A percentile compares a stretch with the other conserved stretches of the same genome.
phyloP scores from a whole-genome alignment of 2,797 vertebrate genomes.

The Dromococcyx pavoninus region DNA sequence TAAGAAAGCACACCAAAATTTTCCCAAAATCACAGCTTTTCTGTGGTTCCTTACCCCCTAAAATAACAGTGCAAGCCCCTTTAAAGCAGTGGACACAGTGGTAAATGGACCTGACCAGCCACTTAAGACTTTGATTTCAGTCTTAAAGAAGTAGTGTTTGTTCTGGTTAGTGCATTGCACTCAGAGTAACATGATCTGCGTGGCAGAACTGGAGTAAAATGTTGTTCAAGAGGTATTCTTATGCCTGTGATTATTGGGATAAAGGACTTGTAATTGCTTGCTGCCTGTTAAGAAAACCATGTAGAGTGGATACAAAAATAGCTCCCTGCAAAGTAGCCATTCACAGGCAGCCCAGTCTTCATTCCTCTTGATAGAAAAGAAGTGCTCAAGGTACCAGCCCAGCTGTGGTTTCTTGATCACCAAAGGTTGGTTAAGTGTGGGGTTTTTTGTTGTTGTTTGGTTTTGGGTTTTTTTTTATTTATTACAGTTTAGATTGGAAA shows the following conservation, averaged over 20 bases:
- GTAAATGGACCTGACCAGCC: neutral
- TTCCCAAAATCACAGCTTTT: neutral
- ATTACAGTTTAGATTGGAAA: neutral
- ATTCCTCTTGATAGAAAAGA: neutral
- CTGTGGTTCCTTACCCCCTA: neutral
- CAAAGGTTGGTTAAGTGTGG: neutral
- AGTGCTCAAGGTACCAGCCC: neutral
- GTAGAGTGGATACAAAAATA: neutral
- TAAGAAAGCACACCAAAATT: neutral
- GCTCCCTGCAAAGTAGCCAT: neutral
- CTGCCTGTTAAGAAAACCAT: neutral
- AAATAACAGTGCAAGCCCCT: neutral
- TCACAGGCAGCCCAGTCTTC: neutral
- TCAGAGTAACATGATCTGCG: rapidly evolving
- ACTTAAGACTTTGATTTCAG: neutral
- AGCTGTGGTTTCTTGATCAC: neutral
- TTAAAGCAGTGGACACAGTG: neutral
- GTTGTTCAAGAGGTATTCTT: neutral
- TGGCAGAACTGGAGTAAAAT: neutral
- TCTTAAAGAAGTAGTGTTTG: neutral
- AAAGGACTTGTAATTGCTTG: constrained; percentile 5
- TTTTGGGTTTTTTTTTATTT: neutral
- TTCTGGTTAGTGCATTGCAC: neutral
- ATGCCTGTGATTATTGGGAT: neutral
- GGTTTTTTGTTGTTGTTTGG: no score